Evolutionary conservation across 2,888 invertebrate species (phyloP), one percentile per base, ranked within the genome.

Genomic region (Cantharis nigra): DNA sequence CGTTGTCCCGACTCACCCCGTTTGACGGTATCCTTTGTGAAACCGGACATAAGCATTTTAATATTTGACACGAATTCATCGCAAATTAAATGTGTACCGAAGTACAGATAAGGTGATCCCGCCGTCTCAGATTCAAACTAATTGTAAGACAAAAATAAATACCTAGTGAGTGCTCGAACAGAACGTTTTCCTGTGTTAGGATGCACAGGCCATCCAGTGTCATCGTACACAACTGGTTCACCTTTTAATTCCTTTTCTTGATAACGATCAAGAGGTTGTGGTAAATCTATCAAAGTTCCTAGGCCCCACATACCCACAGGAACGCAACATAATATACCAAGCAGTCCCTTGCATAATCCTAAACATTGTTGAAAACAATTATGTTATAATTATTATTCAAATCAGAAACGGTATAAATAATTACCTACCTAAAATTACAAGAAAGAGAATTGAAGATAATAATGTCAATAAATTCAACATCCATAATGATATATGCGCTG

Each of bases 81-180:
- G 23, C 23, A 5, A 23, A 23, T 23, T 23, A 23, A 23, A 23
- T 23, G 7, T 23, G 23, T 7, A 5, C 7, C 7, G 23, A 23
- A 23, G 23, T 23, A 23, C 23, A 23, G 23, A 23, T 5, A 23
- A 23, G 23, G 5, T 4, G 5, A 23, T 23, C 23, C 23, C 23
- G 23, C 5, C 7, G 23, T 23, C 7, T 5, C 7, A 16, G 1
- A 16, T 16, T 16, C 16, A 16, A 16, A 16, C 16, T 16, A 16
- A 16, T 16, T 16, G 16, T 16, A 49, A 5, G 7, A 16, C 72
- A 69, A 49, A 23, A 28, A 63, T 74, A 73, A 74, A 77, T 85
- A 88, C 88, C 82, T 84, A 28, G 87, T 83, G 18, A 89, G 75
- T n/a, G 85, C 82, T 78, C 89, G 83, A 23, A 90, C 89, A 13